Evolutionary conservation across 1,140 invertebrate genomes (phyloP), one percentile per base, ranked within the genome.

Genomic region (Lepidurus couesii): DNA sequence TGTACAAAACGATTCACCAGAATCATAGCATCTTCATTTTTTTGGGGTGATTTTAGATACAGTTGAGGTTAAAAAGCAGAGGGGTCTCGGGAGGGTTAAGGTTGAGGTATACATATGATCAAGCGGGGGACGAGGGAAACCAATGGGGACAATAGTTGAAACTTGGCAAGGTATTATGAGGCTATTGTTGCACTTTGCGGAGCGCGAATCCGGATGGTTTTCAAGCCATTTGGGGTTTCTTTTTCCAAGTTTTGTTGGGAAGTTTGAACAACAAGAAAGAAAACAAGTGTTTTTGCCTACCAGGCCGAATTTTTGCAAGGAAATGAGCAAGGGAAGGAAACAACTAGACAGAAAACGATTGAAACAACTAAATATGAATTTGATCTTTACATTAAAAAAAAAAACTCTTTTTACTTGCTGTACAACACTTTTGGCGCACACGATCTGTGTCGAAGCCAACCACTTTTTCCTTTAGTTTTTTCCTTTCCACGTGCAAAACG

Each of bases 21-120:
- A 65, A 65, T 13, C 21, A 65, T 5, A n/a, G 16, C 16, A 65
- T 4, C 16, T 65, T 13, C 7, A 65, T 65, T 65, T 65, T 65
- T 65, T 16, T 65, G 21, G 13, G 16, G 53, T n/a, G 4, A n/a
- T 65, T 65, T 7, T 65, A 7, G 16, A n/a, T 65, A 21, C 53
- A 65, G 21, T 65, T 65, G 53, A 65, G 53, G 53, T 65, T 65
- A 65, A 65, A 65, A 65, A 65, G 53, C 53, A n/a, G 47, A 13
- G 9, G 53, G 53, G 53, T 65, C 47, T 21, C 2, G 47, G 13
- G 47, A 65, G 13, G 47, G 7, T 65, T 65, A 65, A 65, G 53
- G 53, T 65, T 21, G 8, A 13, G 21, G 16, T 21, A 65, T 65
- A 65, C 53, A 65, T 21, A 21, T 13, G 21, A 65, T 65, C 53